These are phyloP conservation scores for Mungos mungo DNA, from an alignment of 2,113 vertebrate genomes.

Conservation along the genomic window DNA sequence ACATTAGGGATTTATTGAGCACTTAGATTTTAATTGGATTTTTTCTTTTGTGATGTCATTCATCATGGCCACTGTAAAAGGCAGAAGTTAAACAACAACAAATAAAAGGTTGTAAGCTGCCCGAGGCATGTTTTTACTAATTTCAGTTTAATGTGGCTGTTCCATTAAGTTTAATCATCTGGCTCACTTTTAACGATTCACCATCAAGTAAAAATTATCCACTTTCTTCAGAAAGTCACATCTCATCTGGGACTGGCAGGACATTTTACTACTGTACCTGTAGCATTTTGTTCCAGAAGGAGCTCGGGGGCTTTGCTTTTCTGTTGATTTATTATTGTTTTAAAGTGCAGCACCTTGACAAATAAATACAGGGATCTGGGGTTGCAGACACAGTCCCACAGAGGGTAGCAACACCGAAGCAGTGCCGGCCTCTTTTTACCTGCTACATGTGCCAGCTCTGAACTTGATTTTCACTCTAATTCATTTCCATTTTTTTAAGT, in stretches of 20 bases:
- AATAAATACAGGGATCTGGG: not conserved
- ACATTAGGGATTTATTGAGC: conserved; percentile 73
- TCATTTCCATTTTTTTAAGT: not conserved
- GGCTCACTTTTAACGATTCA: conserved; percentile 77
- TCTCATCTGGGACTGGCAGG: not conserved
- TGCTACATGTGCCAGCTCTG: not conserved
- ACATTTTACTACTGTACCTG: not conserved
- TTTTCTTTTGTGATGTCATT: conserved; percentile 76
- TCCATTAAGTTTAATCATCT: conserved; percentile 83
- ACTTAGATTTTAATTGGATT: conserved; percentile 80
- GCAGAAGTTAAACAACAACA: conserved; percentile 75
- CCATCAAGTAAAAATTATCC: conserved; percentile 72
- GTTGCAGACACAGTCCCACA: not conserved
- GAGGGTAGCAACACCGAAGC: not conserved
- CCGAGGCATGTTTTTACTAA: conserved; percentile 77
- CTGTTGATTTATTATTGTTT: not conserved
- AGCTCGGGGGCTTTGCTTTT: not conserved
- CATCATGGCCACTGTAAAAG: conserved; percentile 79
- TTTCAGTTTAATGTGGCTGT: conserved; percentile 81
- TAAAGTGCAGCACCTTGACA: not conserved
- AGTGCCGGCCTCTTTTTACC: not conserved
- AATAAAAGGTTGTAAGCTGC: conserved; percentile 83
- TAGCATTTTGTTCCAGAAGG: not conserved
- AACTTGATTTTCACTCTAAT: not conserved
- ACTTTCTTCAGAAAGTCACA: not conserved